Evolutionary conservation across 2,888 invertebrate species (phyloP), one percentile per base, ranked within the genome.

Genomic region (Leptinotarsa haldemani): DNA sequence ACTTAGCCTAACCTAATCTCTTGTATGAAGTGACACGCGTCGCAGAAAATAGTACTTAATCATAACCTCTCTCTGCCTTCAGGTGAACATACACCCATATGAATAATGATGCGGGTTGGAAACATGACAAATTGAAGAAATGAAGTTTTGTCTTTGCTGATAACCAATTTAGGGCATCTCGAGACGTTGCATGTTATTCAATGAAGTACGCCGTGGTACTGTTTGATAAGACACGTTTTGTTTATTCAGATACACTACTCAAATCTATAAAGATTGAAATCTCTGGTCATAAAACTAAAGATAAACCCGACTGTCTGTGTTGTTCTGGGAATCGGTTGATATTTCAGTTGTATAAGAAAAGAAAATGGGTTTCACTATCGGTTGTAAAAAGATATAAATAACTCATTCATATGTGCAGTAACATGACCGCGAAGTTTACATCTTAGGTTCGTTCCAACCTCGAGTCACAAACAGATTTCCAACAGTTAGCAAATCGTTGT

Each of bases 351-450:
- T 68, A 68, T 22, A 56, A 68, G 56, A 56, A 68, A 56, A 56
- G 56, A 70, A 71, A 71, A 68, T 64, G 58, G 68, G 53, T 71
- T 65, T 71, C 69, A 73, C 76, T 76, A 74, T 76, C 70, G 70
- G 72, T 76, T 74, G 76, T 74, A 76, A 76, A 30, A 68, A 70
- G 65, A 68, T 76, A 74, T 74, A 77, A 77, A 77, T 77, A 77
- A 73, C 74, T 65, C 77, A 74, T 77, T 77, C 74, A 77, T 74
- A 69, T 53, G 52, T 20, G 52, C 40, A 69, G 22, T 52, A 58
- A 40, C 61, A 58, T 50, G 69, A 66, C 69, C 70, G 52, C 68
- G 65, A 63, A 66, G 71, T 76, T 74, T 71, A 76, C 52, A 67
- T 72, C 73, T 69, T 69, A n/a, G n/a, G n/a, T n/a, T n/a, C n/a